Percentiles rank a stretch among this genome's conserved stretches.
These are phyloP conservation scores for Gymnodraco acuticeps DNA, from an alignment of 2,797 vertebrate genomes.

Conservation along the genomic window DNA sequence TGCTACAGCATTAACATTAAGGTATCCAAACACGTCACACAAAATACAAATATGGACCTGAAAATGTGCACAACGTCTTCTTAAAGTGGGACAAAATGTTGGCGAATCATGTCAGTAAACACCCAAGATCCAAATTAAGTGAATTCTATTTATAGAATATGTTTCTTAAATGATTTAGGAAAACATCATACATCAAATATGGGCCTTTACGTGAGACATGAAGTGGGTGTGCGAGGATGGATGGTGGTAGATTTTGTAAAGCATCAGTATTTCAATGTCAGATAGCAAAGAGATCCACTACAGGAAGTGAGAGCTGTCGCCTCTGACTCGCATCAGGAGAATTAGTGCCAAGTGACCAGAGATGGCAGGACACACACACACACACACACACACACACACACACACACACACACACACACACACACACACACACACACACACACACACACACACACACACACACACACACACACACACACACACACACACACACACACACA, in stretches of 20 bases:
- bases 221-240: neutral
- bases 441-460: too few species aligned
- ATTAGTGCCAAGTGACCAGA: slow-evolving; percentile 37
- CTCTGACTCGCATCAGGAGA: slow-evolving; percentile 38
- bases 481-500: too few species aligned
- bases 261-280: slow-evolving; percentile 1
- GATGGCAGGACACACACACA: slow-evolving; percentile 19
- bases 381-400: too few species aligned
- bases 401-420: too few species aligned
- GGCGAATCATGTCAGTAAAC: neutral
- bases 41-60: too few species aligned
- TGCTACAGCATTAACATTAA: too few species aligned
- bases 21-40: too few species aligned
- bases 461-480: too few species aligned
- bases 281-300: slow-evolving; percentile 1
- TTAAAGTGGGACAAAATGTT: neutral
- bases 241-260: neutral
- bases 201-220: neutral
- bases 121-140: neutral
- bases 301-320: slow-evolving; percentile 32
- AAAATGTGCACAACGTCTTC: too few species aligned
- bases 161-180: neutral
- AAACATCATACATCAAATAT: neutral
- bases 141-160: neutral
- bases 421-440: too few species aligned